A percentile compares a stretch with the other conserved stretches of the same genome.
These are phyloP conservation scores for Drosophila sulfurigaster DNA, from an alignment of 1,140 invertebrate genomes.

Conservation along the genomic window DNA sequence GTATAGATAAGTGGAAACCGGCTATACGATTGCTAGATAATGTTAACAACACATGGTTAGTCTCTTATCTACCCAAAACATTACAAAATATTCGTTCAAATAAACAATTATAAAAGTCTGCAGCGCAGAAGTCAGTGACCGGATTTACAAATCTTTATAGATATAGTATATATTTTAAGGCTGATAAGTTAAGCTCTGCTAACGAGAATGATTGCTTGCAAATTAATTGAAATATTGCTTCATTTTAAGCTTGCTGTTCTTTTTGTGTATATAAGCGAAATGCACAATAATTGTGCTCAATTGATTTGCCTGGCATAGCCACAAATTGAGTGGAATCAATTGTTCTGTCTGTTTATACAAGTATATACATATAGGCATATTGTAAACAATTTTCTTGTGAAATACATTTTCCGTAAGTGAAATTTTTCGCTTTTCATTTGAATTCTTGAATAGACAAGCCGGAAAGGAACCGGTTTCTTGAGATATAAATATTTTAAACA, in stretches of 20 bases:
- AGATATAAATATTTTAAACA: neutral
- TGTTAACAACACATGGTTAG: slow-evolving; percentile 1
- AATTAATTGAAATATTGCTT: neutral
- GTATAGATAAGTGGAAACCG: neutral
- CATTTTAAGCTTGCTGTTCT: neutral
- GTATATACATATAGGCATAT: slow-evolving; percentile 3
- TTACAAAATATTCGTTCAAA: slow-evolving; percentile 25
- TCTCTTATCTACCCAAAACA: slow-evolving; percentile 21
- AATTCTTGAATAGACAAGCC: neutral
- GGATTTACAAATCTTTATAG: slow-evolving; percentile 8
- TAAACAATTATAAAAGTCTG: slow-evolving; percentile 10
- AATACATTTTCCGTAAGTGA: slow-evolving; percentile 4
- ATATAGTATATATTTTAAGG: slow-evolving; percentile 12
- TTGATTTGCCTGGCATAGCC: slow-evolving; percentile 22
- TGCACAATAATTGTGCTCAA: slow-evolving; percentile 28
- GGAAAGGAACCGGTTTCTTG: slow-evolving; percentile 11
- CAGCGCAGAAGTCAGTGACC: slow-evolving; percentile 23
- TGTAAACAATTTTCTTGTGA: slow-evolving; percentile 1
- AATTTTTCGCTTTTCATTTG: neutral
- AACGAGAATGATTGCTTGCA: slow-evolving; percentile 18
- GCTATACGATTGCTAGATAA: neutral
- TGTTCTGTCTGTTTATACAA: neutral
- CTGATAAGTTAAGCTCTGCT: slow-evolving; percentile 28
- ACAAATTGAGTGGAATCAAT: slow-evolving; percentile 31
- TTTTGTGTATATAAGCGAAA: neutral